Conservation (phyloP, 92 coral and sea anemone species). For the Porites rus region DNA sequence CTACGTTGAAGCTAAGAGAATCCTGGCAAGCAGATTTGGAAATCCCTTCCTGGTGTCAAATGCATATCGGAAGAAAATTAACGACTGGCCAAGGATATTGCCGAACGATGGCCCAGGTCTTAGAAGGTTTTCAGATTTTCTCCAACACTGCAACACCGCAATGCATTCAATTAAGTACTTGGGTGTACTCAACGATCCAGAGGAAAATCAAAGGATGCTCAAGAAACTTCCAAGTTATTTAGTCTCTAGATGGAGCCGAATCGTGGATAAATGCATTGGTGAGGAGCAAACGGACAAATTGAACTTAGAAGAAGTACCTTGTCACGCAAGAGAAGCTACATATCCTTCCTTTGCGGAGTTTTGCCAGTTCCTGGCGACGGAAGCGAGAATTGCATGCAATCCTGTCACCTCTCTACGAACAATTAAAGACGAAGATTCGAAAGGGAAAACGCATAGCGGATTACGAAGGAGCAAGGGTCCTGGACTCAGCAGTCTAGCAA, state of each 20-base stretch:
- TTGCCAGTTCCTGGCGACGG: slow-evolving; percentile 53
- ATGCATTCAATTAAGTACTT: slow-evolving; percentile 40
- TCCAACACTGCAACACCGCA: slow-evolving; percentile 48
- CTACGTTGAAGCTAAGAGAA: slow-evolving; percentile 53
- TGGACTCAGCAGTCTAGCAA: slow-evolving; percentile 2
- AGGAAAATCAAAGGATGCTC: background rate
- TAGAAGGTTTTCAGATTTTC: slow-evolving; percentile 67
- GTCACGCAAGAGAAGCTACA: background rate
- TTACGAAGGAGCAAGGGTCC: background rate
- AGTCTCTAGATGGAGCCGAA: too few relatives aligned
- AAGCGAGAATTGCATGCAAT: slow-evolving; percentile 70
- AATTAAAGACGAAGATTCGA: background rate
- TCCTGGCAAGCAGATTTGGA: slow-evolving; percentile 51
- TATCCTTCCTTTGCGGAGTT: slow-evolving; percentile 58
- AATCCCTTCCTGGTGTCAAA: slow-evolving; percentile 65
- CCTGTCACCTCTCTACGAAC: slow-evolving; percentile 33
- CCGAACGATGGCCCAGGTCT: slow-evolving; percentile 64
- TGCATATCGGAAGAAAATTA: slow-evolving; percentile 10
- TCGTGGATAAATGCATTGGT: too few relatives aligned
- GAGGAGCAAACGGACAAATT: too few relatives aligned
- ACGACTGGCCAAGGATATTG: slow-evolving; percentile 69
- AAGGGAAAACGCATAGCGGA: background rate
- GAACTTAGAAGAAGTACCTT: background rate
- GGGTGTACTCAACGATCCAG: slow-evolving; percentile 6
- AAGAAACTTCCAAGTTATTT: too few relatives aligned